Conservation (phyloP, 2,797 vertebrate species). For the Crax fasciolata region DNA sequence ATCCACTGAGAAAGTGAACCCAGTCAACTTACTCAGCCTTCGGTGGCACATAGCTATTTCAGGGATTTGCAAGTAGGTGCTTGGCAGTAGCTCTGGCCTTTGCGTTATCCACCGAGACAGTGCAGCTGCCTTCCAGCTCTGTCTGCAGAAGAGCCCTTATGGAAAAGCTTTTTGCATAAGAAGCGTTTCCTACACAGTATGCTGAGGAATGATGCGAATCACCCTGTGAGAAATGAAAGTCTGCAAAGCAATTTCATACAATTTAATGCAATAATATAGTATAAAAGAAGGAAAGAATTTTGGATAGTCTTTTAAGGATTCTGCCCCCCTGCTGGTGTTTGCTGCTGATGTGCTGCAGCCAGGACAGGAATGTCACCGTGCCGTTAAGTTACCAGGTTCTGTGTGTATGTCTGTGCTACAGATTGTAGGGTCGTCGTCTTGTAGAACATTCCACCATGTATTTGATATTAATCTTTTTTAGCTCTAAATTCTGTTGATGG, state of each 20-base stretch:
- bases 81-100: neutral
- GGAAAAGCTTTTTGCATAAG: neutral
- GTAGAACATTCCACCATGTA: neutral
- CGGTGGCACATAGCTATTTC: neutral
- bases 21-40: neutral
- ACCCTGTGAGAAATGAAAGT: neutral
- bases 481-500: neutral
- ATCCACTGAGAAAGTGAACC: neutral
- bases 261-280: neutral
- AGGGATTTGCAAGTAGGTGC: neutral
- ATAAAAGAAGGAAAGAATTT: neutral
- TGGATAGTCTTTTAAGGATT: neutral
- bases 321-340: neutral
- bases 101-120: neutral
- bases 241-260: neutral
- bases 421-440: neutral
- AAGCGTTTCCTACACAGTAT: neutral
- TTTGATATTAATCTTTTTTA: neutral
- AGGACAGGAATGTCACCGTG: neutral
- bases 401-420: neutral
- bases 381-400: neutral
- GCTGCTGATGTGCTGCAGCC: neutral
- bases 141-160: neutral
- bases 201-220: neutral
- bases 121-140: neutral